Percentiles rank a stretch among this genome's conserved stretches.
Conservation (phyloP, 1,140 invertebrate genomes). For the Drosophila lacertosa region DNA sequence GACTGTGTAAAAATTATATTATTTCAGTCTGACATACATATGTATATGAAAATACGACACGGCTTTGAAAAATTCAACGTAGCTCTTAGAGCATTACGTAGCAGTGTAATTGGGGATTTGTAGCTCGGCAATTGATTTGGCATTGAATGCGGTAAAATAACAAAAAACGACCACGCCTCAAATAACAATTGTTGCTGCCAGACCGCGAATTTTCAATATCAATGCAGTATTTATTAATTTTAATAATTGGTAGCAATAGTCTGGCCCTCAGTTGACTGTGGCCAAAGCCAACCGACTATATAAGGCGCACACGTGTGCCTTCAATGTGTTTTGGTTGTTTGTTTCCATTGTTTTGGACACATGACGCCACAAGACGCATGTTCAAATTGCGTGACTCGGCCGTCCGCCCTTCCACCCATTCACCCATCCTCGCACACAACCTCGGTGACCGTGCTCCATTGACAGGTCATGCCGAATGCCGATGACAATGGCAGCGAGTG, state of each 20-base stretch:
- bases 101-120: not conserved
- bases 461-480: conserved; percentile 36
- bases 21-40: no score
- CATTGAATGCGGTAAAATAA: not conserved
- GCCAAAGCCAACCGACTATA: conserved; percentile 13
- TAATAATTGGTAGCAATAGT: conserved; percentile 19
- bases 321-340: conserved; percentile 2
- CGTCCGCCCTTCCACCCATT: not conserved
- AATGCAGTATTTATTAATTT: conserved; percentile 24
- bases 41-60: no score
- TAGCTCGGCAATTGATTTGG: not conserved
- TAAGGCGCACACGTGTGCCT: conserved; percentile 51
- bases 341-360: conserved; percentile 26
- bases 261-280: conserved; percentile 3
- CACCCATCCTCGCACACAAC: not conserved
- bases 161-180: not conserved
- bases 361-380: conserved; percentile 59
- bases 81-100: conserved; percentile 1
- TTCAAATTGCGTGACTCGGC: conserved; percentile 67
- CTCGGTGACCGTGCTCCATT: conserved; percentile 23
- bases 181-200: conserved; percentile 29
- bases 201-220: not conserved
- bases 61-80: no score
- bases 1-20: no score
- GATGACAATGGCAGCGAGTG: conserved; percentile 36